Conservation (phyloP, 2,888 invertebrate genomes). For the Reticulitermes lucifugus region DNA sequence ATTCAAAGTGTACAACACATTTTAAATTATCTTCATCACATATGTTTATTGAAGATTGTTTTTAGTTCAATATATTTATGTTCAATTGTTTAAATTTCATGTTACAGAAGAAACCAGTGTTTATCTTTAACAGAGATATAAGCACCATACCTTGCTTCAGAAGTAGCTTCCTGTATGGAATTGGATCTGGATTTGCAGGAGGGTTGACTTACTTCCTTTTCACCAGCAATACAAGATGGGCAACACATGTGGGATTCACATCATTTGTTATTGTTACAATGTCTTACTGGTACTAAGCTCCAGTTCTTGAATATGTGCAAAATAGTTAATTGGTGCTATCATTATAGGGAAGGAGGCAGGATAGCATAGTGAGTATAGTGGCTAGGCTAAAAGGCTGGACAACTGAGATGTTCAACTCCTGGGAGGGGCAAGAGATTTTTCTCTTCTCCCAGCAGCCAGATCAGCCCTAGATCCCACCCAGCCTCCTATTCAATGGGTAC, state of each 20-base stretch:
- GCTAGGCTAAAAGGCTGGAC: no score
- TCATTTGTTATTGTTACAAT: slow-evolving; percentile 74
- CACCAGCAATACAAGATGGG: slow-evolving; percentile 74
- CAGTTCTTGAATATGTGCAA: neutral
- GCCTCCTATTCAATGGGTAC: no score
- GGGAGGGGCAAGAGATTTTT: no score
- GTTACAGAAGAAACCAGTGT: slow-evolving; percentile 70
- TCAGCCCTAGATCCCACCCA: no score
- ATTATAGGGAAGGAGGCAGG: neutral
- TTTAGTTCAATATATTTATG: neutral
- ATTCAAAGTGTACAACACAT: neutral
- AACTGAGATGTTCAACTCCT: no score
- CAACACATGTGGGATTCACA: slow-evolving; percentile 76
- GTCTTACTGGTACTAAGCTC: slow-evolving; percentile 70
- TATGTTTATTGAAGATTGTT: neutral
- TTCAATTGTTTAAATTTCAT: neutral
- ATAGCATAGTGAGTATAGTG: no score
- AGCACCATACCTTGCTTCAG: slow-evolving; percentile 84
- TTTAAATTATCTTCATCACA: no score
- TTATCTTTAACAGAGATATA: slow-evolving; percentile 78
- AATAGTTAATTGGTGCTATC: neutral
- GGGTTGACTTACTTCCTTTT: slow-evolving; percentile 79
- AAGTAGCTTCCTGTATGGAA: slow-evolving; percentile 80
- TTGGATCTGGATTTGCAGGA: slow-evolving; percentile 74
- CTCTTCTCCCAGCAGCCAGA: no score